phyloP scores from a whole-genome alignment of 2,113 vertebrate species.

The Rhinopomastus cyanomelas region DNA sequence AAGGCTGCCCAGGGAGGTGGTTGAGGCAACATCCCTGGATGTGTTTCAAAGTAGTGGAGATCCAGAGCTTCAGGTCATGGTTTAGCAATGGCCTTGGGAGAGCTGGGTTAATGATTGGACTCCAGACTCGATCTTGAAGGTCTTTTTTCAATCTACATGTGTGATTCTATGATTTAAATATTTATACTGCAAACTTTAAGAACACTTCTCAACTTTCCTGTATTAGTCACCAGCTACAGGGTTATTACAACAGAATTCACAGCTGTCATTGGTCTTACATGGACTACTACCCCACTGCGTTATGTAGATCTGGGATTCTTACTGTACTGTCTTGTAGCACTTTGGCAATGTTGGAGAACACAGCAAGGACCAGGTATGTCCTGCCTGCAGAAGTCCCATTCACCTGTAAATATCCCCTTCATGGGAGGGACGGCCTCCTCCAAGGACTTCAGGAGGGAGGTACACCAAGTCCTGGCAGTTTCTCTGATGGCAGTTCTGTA shows the following conservation, averaged over 20 bases:
- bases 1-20: too few relatives aligned
- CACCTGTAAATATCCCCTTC: slow-evolving; percentile 72
- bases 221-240: neutral
- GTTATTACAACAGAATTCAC: neutral
- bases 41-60: too few relatives aligned
- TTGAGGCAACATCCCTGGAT: too few relatives aligned
- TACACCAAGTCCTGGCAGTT: slow-evolving; percentile 52
- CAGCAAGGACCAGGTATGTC: neutral
- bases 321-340: neutral
- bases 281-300: neutral
- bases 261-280: neutral
- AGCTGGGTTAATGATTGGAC: too few relatives aligned
- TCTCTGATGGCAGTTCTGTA: slow-evolving; percentile 2
- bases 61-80: too few relatives aligned
- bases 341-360: neutral
- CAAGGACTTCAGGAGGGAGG: slow-evolving; percentile 60
- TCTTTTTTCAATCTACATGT: too few relatives aligned
- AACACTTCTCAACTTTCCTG: neutral
- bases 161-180: too few relatives aligned
- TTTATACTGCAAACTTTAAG: neutral
- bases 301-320: neutral
- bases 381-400: neutral
- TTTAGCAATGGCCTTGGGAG: too few relatives aligned
- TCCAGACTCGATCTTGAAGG: too few relatives aligned
- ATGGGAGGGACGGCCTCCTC: slow-evolving; percentile 40